Evolutionary conservation across 2,113 vertebrate species (phyloP).

Genomic region (Eptesicus fuscus): DNA sequence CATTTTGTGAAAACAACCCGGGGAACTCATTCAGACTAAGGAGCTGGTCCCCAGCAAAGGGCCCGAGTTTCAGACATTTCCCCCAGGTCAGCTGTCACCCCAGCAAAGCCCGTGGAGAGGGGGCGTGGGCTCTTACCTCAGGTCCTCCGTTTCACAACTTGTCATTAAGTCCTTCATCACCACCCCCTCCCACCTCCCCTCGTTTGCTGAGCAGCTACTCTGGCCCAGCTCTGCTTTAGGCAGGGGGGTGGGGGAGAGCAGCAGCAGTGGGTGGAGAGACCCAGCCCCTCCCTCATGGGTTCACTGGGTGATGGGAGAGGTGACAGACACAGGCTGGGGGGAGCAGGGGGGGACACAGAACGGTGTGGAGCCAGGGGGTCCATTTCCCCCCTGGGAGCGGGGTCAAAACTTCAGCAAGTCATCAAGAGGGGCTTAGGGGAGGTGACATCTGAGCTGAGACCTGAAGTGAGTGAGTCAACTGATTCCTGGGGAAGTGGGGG

Average conservation of each 20-base stretch:
- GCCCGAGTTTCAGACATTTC: fast-evolving
- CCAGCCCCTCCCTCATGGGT: not conserved
- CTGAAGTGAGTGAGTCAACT: not conserved
- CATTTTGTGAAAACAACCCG: not conserved
- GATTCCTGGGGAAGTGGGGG: not conserved
- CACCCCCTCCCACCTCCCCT: not conserved
- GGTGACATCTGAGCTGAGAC: not conserved
- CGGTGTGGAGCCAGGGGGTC: fast-evolving
- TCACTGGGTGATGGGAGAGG: fast-evolving
- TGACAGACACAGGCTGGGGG: not conserved
- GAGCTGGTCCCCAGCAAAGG: not conserved
- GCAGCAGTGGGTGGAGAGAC: not conserved
- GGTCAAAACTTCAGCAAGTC: not conserved
- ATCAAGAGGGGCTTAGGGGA: not conserved
- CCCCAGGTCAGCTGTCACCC: too few species aligned
- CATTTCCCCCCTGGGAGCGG: not conserved
- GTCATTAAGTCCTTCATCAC: not conserved
- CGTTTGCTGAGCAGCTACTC: not conserved
- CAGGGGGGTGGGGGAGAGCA: too few species aligned
- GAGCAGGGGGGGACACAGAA: not conserved
- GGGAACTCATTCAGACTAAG: not conserved
- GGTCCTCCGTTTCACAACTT: not conserved
- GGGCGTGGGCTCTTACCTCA: not conserved
- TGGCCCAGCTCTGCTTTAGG: not conserved
- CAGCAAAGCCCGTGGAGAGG: not conserved